phyloP scores from a whole-genome alignment of 2,797 vertebrate species.

The Ambastaia sidthimunki region DNA sequence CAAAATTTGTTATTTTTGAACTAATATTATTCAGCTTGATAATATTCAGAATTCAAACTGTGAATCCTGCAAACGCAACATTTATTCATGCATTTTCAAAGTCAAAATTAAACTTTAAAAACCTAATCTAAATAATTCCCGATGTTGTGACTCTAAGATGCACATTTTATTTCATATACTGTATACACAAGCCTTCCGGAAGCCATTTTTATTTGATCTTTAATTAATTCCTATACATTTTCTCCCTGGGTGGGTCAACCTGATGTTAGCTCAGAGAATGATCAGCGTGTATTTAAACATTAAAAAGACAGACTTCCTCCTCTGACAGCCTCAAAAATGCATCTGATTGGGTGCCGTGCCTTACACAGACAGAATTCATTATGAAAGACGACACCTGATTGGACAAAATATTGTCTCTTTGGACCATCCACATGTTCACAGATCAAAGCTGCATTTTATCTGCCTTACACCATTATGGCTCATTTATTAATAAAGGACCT shows the following conservation, averaged over 20 bases:
- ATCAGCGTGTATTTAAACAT: conserved; percentile 50
- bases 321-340: conserved; percentile 42
- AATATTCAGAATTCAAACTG: background rate
- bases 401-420: conserved; percentile 61
- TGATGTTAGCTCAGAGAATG: conserved; percentile 28
- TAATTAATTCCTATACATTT: conserved; percentile 47
- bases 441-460: conserved; percentile 73
- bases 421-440: conserved; percentile 65
- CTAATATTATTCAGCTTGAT: background rate
- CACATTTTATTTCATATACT: conserved; percentile 21
- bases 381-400: conserved; percentile 71
- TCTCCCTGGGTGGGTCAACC: conserved; percentile 26
- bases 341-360: conserved; percentile 42
- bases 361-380: conserved; percentile 51
- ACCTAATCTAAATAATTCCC: background rate
- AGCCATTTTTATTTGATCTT: background rate
- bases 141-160: conserved; percentile 9
- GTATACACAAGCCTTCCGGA: background rate
- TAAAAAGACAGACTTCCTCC: conserved; percentile 38
- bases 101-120: conserved; percentile 2
- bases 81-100: background rate
- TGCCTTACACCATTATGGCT: conserved; percentile 64
- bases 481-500: conserved; percentile 56
- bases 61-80: background rate
- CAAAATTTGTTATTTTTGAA: no score